Percentiles rank a stretch among this genome's conserved stretches.
phyloP scores from a whole-genome alignment of 2,113 vertebrate genomes.

The Tautogolabrus adspersus region DNA sequence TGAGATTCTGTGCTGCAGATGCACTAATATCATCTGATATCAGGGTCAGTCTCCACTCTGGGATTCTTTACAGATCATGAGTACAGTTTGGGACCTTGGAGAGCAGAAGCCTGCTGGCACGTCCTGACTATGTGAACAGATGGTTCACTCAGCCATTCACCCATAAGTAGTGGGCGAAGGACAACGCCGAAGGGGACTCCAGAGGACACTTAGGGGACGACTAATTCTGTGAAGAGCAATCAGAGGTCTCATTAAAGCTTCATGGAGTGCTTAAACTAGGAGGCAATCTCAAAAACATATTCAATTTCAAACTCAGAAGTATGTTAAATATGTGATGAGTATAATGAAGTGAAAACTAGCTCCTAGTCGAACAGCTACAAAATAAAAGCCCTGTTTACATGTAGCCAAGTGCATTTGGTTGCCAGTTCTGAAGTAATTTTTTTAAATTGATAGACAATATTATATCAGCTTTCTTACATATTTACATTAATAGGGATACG shows the following conservation, averaged over 20 bases:
- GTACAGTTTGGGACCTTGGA: conserved; percentile 31
- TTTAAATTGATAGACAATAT: too few species aligned
- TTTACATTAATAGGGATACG: too few species aligned
- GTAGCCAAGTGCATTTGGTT: too few species aligned
- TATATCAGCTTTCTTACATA: too few species aligned
- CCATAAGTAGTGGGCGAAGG: conserved; percentile 39
- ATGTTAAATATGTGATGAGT: not conserved
- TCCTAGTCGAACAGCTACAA: not conserved
- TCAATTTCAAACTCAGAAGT: not conserved
- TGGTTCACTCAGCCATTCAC: conserved; percentile 44
- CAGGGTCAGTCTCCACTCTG: conserved; percentile 16
- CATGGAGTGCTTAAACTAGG: not conserved
- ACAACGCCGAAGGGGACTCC: conserved; percentile 28
- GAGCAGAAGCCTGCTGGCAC: conserved; percentile 33
- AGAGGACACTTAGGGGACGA: conserved; percentile 22
- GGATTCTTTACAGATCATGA: conserved; percentile 24
- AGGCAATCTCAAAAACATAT: not conserved
- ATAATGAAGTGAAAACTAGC: too few species aligned
- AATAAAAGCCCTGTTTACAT: too few species aligned
- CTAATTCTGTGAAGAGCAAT: not conserved
- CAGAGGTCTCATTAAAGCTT: conserved; percentile 17
- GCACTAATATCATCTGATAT: conserved; percentile 1
- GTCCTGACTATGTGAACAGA: conserved; percentile 44
- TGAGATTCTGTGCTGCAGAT: not conserved
- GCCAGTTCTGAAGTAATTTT: too few species aligned